Percentiles rank a stretch among this genome's conserved stretches.
phyloP scores from a whole-genome alignment of 2,888 invertebrate genomes.

The Eupeodes luniger region DNA sequence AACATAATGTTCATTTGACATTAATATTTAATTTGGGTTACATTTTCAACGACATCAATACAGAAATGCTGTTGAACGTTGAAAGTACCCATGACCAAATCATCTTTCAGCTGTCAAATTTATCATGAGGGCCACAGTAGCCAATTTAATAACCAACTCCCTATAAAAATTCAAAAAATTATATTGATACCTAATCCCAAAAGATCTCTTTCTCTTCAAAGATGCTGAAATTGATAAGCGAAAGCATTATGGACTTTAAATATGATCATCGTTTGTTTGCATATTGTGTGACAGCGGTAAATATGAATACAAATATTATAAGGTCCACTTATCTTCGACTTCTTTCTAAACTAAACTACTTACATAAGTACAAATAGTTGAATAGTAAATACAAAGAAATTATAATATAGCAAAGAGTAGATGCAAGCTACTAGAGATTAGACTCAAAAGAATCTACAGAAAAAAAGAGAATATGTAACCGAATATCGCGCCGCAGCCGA shows the following conservation, averaged over 20 bases:
- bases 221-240: slow-evolving; percentile 4
- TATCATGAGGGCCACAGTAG: too few relatives aligned
- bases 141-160: too few relatives aligned
- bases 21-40: too few relatives aligned
- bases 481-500: too few relatives aligned
- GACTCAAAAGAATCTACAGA: slow-evolving; percentile 27
- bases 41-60: too few relatives aligned
- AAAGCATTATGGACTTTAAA: slow-evolving; percentile 27
- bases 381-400: background rate
- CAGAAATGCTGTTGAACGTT: too few relatives aligned
- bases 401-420: background rate
- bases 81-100: too few relatives aligned
- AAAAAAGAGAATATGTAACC: slow-evolving; percentile 34
- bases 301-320: slow-evolving; percentile 65
- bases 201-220: background rate
- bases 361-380: background rate
- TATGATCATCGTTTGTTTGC: slow-evolving; percentile 44
- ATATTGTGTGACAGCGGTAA: slow-evolving; percentile 73
- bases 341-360: background rate
- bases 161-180: too few relatives aligned
- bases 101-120: too few relatives aligned
- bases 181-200: background rate
- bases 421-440: slow-evolving; percentile 17
- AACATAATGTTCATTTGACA: too few relatives aligned
- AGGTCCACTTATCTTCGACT: background rate